These are phyloP conservation scores for Vimba vimba DNA, from an alignment of 2,113 vertebrate species.

Conservation along the genomic window DNA sequence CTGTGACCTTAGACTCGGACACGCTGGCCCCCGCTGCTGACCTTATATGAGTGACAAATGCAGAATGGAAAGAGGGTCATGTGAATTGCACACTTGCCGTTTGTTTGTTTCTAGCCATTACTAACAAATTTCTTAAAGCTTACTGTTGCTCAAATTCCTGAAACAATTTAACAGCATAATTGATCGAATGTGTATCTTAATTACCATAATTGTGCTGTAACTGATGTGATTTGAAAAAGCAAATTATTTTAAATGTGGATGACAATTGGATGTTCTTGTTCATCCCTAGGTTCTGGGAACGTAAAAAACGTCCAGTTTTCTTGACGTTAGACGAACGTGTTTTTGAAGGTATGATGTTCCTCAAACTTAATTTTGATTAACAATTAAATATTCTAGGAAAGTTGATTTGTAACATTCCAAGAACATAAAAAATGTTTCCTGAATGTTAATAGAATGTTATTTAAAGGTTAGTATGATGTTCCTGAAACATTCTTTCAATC, in stretches of 20 bases:
- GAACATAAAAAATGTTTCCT: too few species aligned
- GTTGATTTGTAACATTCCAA: too few species aligned
- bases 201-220: neutral
- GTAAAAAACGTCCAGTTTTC: too few species aligned
- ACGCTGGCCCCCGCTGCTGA: neutral
- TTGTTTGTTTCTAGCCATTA: neutral
- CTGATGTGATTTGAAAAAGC: neutral
- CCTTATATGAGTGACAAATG: conserved; percentile 42
- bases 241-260: neutral
- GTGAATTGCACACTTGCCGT: neutral
- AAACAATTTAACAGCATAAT: neutral
- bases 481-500: too few species aligned
- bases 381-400: too few species aligned
- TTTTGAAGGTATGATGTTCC: too few species aligned
- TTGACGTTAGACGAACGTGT: too few species aligned
- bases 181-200: neutral
- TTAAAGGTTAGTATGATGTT: too few species aligned
- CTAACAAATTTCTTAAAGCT: neutral
- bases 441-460: too few species aligned
- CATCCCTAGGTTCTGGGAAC: too few species aligned
- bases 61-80: neutral
- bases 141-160: neutral
- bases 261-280: neutral
- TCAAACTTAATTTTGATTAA: too few species aligned
- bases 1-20: conserved; percentile 4